Evolutionary conservation across 2,113 vertebrate genomes (phyloP).

Genomic region (Ctenomys sociabilis): DNA sequence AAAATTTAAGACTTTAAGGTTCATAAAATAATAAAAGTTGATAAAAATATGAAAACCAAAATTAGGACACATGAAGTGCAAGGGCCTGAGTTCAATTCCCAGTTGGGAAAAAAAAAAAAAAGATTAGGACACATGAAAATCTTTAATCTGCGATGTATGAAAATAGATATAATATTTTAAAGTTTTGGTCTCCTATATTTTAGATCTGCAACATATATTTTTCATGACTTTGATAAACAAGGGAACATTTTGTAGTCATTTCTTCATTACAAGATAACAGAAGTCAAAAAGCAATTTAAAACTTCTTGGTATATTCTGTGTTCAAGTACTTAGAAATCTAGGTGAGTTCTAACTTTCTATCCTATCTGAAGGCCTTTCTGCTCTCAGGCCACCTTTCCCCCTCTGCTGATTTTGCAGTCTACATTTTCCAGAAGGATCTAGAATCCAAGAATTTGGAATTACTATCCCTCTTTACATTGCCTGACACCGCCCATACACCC

Average conservation of each 20-base stretch:
- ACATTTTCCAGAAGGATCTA: neutral
- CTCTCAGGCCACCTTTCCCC: fast-evolving
- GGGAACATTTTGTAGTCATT: neutral
- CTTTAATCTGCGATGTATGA: neutral
- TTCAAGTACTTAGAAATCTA: neutral
- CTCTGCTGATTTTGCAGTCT: neutral
- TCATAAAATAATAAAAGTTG: neutral
- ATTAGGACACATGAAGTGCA: too few relatives aligned
- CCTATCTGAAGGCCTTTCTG: neutral
- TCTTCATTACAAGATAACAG: neutral
- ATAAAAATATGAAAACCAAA: neutral
- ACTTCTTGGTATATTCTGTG: neutral
- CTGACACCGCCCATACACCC: fast-evolving
- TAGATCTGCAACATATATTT: neutral
- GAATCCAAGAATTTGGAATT: neutral
- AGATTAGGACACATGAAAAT: neutral
- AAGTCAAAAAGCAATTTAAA: neutral
- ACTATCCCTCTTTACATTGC: neutral
- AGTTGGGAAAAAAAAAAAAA: too few relatives aligned
- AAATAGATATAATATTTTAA: neutral
- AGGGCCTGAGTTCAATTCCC: too few relatives aligned
- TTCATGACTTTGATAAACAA: neutral
- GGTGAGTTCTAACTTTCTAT: neutral
- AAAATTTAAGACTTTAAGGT: neutral
- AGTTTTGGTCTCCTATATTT: neutral